These are phyloP conservation scores for Macrosiphum euphorbiae DNA, from an alignment of 2,888 invertebrate species.

Conservation along the genomic window DNA sequence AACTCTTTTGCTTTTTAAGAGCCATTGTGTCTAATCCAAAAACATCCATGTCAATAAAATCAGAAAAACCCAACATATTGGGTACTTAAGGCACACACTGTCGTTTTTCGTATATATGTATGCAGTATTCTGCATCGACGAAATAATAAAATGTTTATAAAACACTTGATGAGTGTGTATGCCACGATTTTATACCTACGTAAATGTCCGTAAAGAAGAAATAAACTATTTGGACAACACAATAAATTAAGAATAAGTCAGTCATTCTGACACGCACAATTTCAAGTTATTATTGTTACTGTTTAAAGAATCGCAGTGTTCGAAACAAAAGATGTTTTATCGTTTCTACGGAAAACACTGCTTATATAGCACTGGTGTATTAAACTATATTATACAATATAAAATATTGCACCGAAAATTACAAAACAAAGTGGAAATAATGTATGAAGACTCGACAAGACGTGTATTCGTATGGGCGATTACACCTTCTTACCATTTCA, in stretches of 20 bases:
- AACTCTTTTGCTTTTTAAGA: not conserved
- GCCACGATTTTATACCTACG: not conserved
- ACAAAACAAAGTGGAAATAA: not conserved
- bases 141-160: not conserved
- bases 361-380: not conserved
- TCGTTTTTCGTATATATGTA: not conserved
- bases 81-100: not conserved
- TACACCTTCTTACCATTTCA: not conserved
- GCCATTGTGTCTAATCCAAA: not conserved
- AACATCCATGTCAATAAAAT: not conserved
- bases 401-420: not conserved
- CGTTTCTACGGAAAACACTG: not conserved
- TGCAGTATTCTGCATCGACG: not conserved
- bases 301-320: not conserved
- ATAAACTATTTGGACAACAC: not conserved
- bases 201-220: not conserved
- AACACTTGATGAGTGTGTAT: not conserved
- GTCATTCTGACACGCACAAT: constrained; percentile 14
- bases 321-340: constrained; percentile 25
- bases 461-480: not conserved
- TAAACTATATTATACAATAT: not conserved
- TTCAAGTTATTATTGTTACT: constrained; percentile 19
- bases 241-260: constrained; percentile 20
- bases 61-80: not conserved
- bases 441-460: no score